Evolutionary conservation across 2,797 vertebrate genomes (phyloP).

Genomic region (Aldrovandia affinis): DNA sequence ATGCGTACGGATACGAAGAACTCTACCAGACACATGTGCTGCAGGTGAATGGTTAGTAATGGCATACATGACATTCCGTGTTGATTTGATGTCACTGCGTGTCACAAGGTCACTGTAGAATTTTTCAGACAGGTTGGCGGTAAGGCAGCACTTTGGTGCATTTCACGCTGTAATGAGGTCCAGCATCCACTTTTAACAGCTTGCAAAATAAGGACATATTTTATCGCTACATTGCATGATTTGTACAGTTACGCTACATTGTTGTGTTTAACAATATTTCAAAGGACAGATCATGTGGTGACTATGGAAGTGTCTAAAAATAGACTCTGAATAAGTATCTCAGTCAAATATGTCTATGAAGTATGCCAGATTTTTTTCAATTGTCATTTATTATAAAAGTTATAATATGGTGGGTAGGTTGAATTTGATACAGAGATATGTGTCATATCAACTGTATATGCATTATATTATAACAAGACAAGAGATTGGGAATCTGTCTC

Average conservation of each 20-base stretch:
- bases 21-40: conserved; percentile 95
- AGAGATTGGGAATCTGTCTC: neutral
- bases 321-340: neutral
- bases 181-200: neutral
- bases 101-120: conserved; percentile 12
- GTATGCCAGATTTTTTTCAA: neutral
- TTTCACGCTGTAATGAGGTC: neutral
- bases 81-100: conserved; percentile 24
- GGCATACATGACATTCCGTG: conserved; percentile 63
- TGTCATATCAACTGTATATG: conserved; percentile 13
- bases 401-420: neutral
- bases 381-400: neutral
- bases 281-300: neutral
- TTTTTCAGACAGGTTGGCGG: neutral
- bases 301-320: too few species aligned
- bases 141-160: neutral
- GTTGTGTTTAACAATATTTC: neutral
- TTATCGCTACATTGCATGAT: neutral
- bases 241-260: neutral
- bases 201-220: neutral
- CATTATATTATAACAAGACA: neutral
- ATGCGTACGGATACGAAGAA: conserved; percentile 92
- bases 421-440: conserved; percentile 15
- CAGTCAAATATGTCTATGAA: neutral
- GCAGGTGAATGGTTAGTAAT: conserved; percentile 99